Base-by-base conservation (phyloP, 2,797 vertebrate species). In the Acrossocheilus wenchowensis region DNA sequence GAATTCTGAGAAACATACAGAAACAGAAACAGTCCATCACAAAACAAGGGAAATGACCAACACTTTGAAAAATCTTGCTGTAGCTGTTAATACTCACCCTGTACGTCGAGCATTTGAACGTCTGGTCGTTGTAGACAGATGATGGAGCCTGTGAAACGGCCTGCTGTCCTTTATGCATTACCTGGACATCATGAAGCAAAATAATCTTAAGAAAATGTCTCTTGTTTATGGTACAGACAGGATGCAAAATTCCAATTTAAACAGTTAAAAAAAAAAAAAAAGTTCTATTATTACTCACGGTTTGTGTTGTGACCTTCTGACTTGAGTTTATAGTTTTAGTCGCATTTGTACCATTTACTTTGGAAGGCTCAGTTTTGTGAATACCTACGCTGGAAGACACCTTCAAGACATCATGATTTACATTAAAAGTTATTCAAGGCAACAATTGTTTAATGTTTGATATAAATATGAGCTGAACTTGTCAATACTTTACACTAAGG, bases 1-100 rank as follows among this genome's bases (percentile, higher is more conserved):
- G 80, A 88, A 72, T 23, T 85, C 89, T 90, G 77, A 57, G 80
- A 88, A 54, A 15, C 21, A 36, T 2, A 66, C 1, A 77, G 41
- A 43, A 41, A 41, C 17, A 71, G 19, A 87, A 62, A 75, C 45
- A 60, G 12, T 50, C 21, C 2, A 57, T 52, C 10, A 79, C 62
- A 68, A 23, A 43, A 77, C 9, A n/a, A 54, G 9, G 36, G 1
- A 52, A 39, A 66, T 30, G n/a, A 64, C 19, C 10, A 73, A 23
- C 14, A 68, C 41, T 23, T 57, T 39, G 74, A 14, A 23, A 77
- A n/a, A 78, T 8, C 19, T 78, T n/a, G 15, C 26, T 11, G 26
- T 75, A 11, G 21, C 23, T 57, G 75, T 14, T 74, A 78, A 57
- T 39, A 64, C 41, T 66, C 43, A 68, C 57, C 1, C 17, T 48